Base-by-base conservation (phyloP, 2,797 vertebrate genomes). In the Podarcis siculus region DNA sequence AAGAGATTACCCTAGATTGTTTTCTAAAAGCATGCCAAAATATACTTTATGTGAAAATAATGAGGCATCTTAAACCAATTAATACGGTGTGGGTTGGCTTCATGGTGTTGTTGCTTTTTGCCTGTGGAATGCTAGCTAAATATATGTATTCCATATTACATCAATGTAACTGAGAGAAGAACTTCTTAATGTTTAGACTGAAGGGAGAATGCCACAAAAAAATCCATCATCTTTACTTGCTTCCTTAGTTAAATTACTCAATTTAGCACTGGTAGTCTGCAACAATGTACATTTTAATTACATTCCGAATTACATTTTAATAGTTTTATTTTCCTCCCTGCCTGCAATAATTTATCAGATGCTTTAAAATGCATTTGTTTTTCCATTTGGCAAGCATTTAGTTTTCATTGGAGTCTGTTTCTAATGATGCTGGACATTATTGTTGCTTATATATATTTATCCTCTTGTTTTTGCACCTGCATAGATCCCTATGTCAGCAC, bases 361-460 rank as follows among this genome's bases (percentile, higher is more conserved):
- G 0, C 39, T 92, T 90, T 90, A 69, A 92, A 94, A 85, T 39
- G 23, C 0, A 58, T n/a, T 13, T n/a, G 69, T 75, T 91, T 90
- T 93, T 90, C 82, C n/a, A 87, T 89, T 92, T 90, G 69, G 49
- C 90, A 93, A 94, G 58, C 8, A 15, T n/a, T 30, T 25, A 6
- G 67, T 89, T 8, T 76, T 87, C 79, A 39, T 37, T 39, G 30
- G n/a, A 21, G 91, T 92, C 91, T 1, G 76, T 86, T 92, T 87
- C 82, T 92, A 91, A 92, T 72, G 72, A 90, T 90, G 72, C 64
- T 89, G 58, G 79, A 45, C 19, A 71, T 79, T 80, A 89, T 82
- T 0, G 4, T 27, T 13, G 67, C 66, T 85, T 88, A 89, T 27
- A 87, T 27, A 82, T 86, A 35, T 83, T 90, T 58, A 35, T 4